Conservation (phyloP, 2,113 vertebrate species). For the Hepsetus odoe region DNA sequence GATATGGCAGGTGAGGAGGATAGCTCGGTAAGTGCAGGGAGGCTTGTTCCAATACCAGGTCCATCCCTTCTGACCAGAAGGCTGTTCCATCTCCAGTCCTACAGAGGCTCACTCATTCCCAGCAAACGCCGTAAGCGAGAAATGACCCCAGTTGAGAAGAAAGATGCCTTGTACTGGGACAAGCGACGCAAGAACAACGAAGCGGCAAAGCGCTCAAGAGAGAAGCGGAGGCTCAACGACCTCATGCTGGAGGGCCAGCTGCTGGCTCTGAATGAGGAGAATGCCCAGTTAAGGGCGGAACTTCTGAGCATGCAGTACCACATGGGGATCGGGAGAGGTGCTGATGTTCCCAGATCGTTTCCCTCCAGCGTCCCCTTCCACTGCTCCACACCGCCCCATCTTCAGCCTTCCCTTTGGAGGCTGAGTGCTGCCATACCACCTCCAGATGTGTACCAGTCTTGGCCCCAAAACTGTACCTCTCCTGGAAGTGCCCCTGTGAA, state of each 20-base stretch:
- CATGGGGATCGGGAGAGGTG: slow-evolving; percentile 34
- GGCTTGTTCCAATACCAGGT: not conserved
- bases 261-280: slow-evolving; percentile 72
- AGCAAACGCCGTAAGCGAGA: slow-evolving; percentile 63
- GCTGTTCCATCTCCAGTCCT: slow-evolving; percentile 38
- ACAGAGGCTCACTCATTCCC: slow-evolving; percentile 8
- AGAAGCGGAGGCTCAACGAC: slow-evolving; percentile 69
- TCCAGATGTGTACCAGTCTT: slow-evolving; percentile 12
- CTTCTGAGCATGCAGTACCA: slow-evolving; percentile 66
- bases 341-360: not conserved
- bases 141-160: slow-evolving; percentile 67
- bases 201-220: slow-evolving; percentile 72
- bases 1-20: slow-evolving; percentile 38
- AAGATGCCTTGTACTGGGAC: slow-evolving; percentile 75
- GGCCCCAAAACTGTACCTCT: not conserved
- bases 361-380: not conserved
- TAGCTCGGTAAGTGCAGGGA: not conserved
- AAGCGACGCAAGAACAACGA: slow-evolving; percentile 77
- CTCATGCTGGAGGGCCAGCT: slow-evolving; percentile 71
- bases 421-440: not conserved
- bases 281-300: slow-evolving; percentile 66
- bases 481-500: not conserved
- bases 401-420: slow-evolving; percentile 26
- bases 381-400: not conserved
- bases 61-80: slow-evolving; percentile 42